A percentile compares a stretch with the other conserved stretches of the same genome.
These are phyloP conservation scores for Telmatochromis sp. DNA, from an alignment of 2,113 vertebrate species.

Conservation along the genomic window DNA sequence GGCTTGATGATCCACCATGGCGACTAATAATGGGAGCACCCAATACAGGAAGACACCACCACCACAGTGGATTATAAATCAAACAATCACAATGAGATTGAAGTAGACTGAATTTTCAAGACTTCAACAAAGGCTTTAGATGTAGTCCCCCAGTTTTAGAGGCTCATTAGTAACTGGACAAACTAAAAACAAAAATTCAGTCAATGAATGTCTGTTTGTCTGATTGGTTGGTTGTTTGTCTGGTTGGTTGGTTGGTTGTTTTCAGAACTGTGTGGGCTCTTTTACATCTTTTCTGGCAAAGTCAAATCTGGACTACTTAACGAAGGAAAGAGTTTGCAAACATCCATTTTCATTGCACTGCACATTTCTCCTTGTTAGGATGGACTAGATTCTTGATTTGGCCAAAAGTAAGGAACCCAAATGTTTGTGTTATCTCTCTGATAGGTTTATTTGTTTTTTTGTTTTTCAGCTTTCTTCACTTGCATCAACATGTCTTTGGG, in stretches of 20 bases:
- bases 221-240: background rate
- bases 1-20: background rate
- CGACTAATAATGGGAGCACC: background rate
- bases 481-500: background rate
- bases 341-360: background rate
- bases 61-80: background rate
- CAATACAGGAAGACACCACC: background rate
- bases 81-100: background rate
- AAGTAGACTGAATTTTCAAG: background rate
- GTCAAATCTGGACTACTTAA: background rate
- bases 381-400: background rate
- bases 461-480: background rate
- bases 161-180: background rate
- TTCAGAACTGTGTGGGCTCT: accelerated
- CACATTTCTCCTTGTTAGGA: background rate
- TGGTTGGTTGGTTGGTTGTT: background rate
- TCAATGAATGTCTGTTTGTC: background rate
- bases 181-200: background rate
- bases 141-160: background rate
- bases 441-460: background rate
- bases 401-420: background rate
- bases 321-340: background rate
- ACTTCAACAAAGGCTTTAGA: background rate
- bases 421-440: background rate
- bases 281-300: background rate